Evolutionary conservation across 2,888 invertebrate species (phyloP), one percentile per base, ranked within the genome.

Genomic region (Teinopalpus imperialis): DNA sequence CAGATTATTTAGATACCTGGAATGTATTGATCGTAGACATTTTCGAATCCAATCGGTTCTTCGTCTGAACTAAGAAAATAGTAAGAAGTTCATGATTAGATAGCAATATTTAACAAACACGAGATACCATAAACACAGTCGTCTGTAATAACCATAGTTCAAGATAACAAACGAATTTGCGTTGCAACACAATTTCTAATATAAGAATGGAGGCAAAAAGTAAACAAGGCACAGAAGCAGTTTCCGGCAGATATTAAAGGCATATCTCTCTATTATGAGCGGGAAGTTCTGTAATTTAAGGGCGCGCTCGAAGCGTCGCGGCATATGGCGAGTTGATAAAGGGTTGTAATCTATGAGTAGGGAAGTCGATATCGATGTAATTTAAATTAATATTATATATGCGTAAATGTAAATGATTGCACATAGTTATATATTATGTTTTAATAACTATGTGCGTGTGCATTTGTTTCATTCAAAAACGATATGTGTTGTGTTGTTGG

Each of bases 251-350:
- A 88, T 87, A 88, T 88, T 88, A 88, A 88, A 88, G 85, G 85
- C 86, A 86, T 87, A 87, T 87, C 86, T 86, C 86, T 87, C 85
- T 81, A 88, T 87, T 88, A 88, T 87, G 87, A 86, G 86, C 82
- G 80, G 76, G 83, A 85, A 87, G 78, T 86, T 88, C 74, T 74
- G 85, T 87, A 83, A 88, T 86, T 87, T 88, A 87, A 88, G 85
- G 87, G 87, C 70, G 71, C 63, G 69, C 65, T 67, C 57, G 63
- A 63, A 72, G 69, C 63, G 63, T 55, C 74, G 75, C 74, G 81
- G 86, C 87, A 88, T 82, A 83, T 87, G 86, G 87, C 74, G 67
- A 65, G 63, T 55, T 57, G 49, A 41, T 58, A 61, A 77, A 83
- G 83, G 78, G 86, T 75, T 82, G 72, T 31, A 46, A 43, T 36